Evolutionary conservation across 2,888 invertebrate species (phyloP), one percentile per base, ranked within the genome.

Genomic region (Athalia circularis): DNA sequence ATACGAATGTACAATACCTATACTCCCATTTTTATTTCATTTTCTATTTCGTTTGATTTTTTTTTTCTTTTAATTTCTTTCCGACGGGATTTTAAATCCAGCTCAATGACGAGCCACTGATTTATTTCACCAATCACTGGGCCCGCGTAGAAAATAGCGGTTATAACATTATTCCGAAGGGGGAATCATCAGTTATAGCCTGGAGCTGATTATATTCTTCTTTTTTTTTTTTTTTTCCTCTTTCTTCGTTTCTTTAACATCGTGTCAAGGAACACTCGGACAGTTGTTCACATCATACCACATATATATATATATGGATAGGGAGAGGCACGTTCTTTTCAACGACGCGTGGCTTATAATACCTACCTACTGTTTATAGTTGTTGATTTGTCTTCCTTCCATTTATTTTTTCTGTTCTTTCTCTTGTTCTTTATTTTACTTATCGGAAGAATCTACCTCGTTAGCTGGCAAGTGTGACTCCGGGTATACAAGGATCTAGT

Each of bases 391-490:
- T 9, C 29, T 0, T 8, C 29, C 9, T 9, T 52, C 13, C 7
- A 7, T 7, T 70, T 57, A 15, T 47, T 13, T 13, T 8, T 5
- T 54, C 48, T 74, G 29, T 43, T 11, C 3, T 47, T 45, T 45
- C 43, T 45, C 11, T 50, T 45, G 13, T 48, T 52, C 9, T 7
- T 5, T 74, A 4, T 9, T 29, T 50, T 62, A n/a, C 9, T 74
- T 61, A 62, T 75, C 75, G 62, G 11, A 5, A 50, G 48, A 29
- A 87, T 87, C 86, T 86, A 85, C 85, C 86, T 86, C 86, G 87
- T 87, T 87, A 87, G 86, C 84, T 83, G 81, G 81, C 81, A 83
- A 85, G 86, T 84, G 87, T 86, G 86, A 87, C 86, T 83, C 52
- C 5, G 3, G 54, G 68, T 47, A 65, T 68, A 50, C 64, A 11